Base-by-base conservation (phyloP, 2,113 vertebrate genomes). In the Notechis scutatus region DNA sequence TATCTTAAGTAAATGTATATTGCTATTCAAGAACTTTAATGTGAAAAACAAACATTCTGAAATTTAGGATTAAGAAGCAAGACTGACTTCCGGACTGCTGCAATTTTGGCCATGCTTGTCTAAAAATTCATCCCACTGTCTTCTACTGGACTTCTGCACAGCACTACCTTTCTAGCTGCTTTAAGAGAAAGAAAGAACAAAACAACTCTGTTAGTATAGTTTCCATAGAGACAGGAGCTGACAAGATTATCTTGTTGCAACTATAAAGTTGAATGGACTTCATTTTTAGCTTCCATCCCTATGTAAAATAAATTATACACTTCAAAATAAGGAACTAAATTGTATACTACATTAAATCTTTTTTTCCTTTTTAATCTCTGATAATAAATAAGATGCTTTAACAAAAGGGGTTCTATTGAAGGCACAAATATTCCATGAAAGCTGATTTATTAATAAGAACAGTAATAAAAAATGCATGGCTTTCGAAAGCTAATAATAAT, bases 221-320 rank as follows among this genome's bases (percentile, higher is more conserved):
- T 97, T 95, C 96, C 96, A 94, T 97, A 96, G 97, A 96, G 94
- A 96, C 94, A 92, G 20, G 90, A 92, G 88, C 39, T 89, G 95
- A 94, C 94, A 93, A 96, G 91, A 91, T 91, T 85, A 95, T 90
- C 92, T 94, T 95, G 86, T 85, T 93, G 69, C 12, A 92, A 74
- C 95, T 50, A 94, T 94, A 96, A 96, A 95, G 47, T 92, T 94
- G 95, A 95, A 93, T 92, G 52, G 42, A 95, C 24, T 39, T 92
- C 92, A 93, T 90, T 94, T 64, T 69, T 93, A 94, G 10, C 92
- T 96, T 96, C 94, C 12, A 90, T 0, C 61, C 92, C 47, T 94
- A 87, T 24, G 59, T 91, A 93, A 96, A 96, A 94, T 42, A 87
- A 26, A 88, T 95, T 93, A 91, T 85, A 90, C 90, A 92, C 34